Evolutionary conservation across 2,797 vertebrate genomes (phyloP).

Genomic region (Crenichthys baileyi): DNA sequence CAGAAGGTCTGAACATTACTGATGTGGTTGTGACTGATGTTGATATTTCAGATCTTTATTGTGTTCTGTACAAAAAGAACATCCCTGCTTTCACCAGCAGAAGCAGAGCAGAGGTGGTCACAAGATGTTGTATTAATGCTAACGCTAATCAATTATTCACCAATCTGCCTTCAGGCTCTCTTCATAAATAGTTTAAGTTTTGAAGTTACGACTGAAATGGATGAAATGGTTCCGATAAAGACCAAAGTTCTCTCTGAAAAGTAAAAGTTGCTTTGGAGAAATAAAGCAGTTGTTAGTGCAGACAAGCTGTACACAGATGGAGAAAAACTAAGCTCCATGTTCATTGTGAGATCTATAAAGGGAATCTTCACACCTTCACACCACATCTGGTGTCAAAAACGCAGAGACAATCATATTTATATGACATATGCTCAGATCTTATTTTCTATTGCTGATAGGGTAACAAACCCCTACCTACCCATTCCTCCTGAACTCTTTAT

Average conservation of each 20-base stretch:
- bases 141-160: neutral
- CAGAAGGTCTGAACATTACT: too few relatives aligned
- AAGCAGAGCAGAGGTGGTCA: neutral
- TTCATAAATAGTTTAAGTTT: neutral
- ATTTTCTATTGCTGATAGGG: too few relatives aligned
- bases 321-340: too few relatives aligned
- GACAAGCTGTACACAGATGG: too few relatives aligned
- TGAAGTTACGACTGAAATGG: neutral
- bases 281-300: neutral
- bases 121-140: neutral
- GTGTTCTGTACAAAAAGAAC: neutral
- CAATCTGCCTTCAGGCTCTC: neutral
- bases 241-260: neutral
- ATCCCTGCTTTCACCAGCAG: neutral
- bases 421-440: too few relatives aligned
- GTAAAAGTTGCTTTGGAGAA: neutral
- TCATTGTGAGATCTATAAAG: too few relatives aligned
- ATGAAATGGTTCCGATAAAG: neutral
- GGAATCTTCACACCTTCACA: too few relatives aligned
- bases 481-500: too few relatives aligned
- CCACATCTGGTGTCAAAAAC: too few relatives aligned
- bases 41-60: neutral
- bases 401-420: too few relatives aligned
- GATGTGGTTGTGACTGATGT: too few relatives aligned
- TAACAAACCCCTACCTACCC: too few relatives aligned